A percentile compares a stretch with the other conserved stretches of the same genome.
Conservation (phyloP, 2,888 invertebrate genomes). For the Eulithis testata region DNA sequence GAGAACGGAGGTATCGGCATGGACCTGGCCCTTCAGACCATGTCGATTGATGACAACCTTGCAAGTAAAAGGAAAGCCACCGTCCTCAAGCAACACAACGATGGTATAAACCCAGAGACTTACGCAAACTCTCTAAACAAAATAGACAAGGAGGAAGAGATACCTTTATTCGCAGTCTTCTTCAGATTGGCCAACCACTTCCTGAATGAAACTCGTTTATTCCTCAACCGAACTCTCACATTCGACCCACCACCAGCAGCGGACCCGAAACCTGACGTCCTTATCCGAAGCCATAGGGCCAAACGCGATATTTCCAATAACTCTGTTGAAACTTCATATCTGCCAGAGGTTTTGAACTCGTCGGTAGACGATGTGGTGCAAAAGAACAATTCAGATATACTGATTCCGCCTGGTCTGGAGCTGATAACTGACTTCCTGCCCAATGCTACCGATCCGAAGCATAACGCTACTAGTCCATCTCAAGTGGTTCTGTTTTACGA, state of each 20-base stretch:
- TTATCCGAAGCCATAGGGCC: conserved; percentile 55
- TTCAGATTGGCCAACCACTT: conserved; percentile 56
- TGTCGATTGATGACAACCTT: conserved; percentile 46
- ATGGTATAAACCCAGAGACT: conserved; percentile 62
- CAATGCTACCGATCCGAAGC: conserved; percentile 6
- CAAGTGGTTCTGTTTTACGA: conserved; percentile 62
- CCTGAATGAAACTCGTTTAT: conserved; percentile 58
- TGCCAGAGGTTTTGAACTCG: conserved; percentile 12
- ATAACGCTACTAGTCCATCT: conserved; percentile 46
- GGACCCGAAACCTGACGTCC: conserved; percentile 10
- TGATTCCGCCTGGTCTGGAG: conserved; percentile 1
- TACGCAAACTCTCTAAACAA: conserved; percentile 59
- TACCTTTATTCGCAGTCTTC: conserved; percentile 56
- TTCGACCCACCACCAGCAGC: conserved; percentile 29
- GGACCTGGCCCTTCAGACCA: conserved; percentile 62
- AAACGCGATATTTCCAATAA: conserved; percentile 52
- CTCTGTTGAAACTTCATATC: conserved; percentile 22
- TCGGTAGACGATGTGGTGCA: conserved; percentile 4
- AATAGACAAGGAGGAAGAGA: conserved; percentile 61
- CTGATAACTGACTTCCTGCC: neutral
- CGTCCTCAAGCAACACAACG: conserved; percentile 69
- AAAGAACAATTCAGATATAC: conserved; percentile 10
- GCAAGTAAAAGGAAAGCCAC: conserved; percentile 55
- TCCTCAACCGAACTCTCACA: conserved; percentile 54
- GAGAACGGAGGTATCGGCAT: conserved; percentile 81